Conservation (phyloP, 30 jellyfish, hydroid and myxozoan species). For the Rhopilema esculentum region DNA sequence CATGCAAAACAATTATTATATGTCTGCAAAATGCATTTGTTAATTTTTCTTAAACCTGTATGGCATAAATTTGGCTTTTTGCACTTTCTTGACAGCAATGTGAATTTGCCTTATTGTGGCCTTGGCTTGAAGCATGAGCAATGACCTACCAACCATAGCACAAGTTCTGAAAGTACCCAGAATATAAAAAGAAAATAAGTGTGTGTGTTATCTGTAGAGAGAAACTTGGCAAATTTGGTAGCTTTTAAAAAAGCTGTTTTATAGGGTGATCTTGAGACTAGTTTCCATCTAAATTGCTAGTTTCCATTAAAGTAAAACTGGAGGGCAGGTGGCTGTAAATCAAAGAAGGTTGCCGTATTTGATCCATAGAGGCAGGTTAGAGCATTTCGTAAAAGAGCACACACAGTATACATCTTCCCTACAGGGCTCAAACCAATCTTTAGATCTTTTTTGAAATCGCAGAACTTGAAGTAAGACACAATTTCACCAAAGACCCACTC, state of each 20-base stretch:
- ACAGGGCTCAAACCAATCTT: conserved; percentile 71
- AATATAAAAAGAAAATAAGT: not conserved
- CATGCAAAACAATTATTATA: too few species aligned
- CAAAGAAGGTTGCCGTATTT: conserved; percentile 66
- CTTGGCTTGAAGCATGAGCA: not conserved
- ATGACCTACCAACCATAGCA: not conserved
- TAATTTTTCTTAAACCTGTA: too few species aligned
- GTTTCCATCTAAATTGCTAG: not conserved
- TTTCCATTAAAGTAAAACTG: conserved; percentile 30
- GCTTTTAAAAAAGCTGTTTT: not conserved
- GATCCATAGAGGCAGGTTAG: conserved; percentile 74
- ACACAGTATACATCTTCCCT: conserved; percentile 61
- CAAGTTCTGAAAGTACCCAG: not conserved
- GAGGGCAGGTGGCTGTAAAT: conserved; percentile 69
- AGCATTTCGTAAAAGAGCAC: conserved; percentile 80
- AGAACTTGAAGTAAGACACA: conserved; percentile 51
- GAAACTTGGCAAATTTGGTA: not conserved
- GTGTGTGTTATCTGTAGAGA: not conserved
- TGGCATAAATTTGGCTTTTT: too few species aligned
- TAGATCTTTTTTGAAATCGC: conserved; percentile 76
- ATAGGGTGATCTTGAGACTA: not conserved
- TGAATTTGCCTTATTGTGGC: not conserved
- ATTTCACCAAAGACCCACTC: conserved; percentile 86
- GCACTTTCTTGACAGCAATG: not conserved
- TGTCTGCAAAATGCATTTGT: too few species aligned